Percentiles rank a stretch among this genome's conserved stretches.
Evolutionary conservation across 2,113 vertebrate species (phyloP).

Genomic region (Campylorhamphus procurvoides): DNA sequence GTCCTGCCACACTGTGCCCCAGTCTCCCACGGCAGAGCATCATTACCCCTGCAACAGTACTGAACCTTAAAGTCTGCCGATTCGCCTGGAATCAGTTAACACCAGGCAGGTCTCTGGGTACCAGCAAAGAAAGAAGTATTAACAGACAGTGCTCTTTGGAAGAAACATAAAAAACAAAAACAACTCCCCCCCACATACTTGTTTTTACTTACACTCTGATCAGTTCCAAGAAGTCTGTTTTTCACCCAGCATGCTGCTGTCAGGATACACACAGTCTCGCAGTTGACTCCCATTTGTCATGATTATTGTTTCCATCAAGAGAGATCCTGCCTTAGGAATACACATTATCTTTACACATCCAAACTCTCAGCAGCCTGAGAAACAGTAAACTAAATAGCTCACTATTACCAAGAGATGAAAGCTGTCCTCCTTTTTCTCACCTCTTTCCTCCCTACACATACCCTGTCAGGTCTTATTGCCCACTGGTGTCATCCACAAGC

Average conservation of each 20-base stretch:
- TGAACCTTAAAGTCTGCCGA: not conserved
- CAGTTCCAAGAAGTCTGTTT: conserved; percentile 66
- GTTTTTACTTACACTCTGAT: conserved; percentile 59
- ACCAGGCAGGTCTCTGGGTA: not conserved
- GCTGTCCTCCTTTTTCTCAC: not conserved
- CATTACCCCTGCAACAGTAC: not conserved
- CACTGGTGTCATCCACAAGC: not conserved
- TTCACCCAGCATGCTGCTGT: conserved; percentile 54
- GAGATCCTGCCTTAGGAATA: conserved; percentile 3
- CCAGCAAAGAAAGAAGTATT: not conserved
- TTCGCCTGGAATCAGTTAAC: not conserved
- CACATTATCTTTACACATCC: not conserved
- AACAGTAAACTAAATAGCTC: not conserved
- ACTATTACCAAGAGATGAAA: not conserved
- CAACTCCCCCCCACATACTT: not conserved
- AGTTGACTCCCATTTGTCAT: conserved; percentile 58
- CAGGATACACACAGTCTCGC: conserved; percentile 65
- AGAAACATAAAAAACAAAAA: not conserved
- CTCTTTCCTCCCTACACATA: not conserved
- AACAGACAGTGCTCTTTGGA: not conserved
- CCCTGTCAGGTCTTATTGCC: not conserved
- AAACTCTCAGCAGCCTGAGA: not conserved
- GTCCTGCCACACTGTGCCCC: fast-evolving
- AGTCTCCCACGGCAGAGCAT: not conserved
- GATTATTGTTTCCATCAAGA: conserved; percentile 34